Base-by-base conservation (phyloP, 2,888 invertebrate species). In the Empis stercorea region DNA sequence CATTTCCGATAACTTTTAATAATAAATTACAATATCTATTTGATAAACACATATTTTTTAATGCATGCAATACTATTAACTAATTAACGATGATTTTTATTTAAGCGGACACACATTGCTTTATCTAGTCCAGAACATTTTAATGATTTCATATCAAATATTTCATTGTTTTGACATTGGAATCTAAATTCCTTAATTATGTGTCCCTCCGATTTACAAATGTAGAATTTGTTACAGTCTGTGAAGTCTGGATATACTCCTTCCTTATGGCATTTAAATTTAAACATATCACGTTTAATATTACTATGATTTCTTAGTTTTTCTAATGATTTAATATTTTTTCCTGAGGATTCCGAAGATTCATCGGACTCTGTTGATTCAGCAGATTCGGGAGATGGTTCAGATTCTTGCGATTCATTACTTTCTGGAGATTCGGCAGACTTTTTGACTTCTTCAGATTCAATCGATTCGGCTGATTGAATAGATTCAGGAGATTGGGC, bases 151-250 rank as follows among this genome's bases (percentile, higher is more conserved):
- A 17, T n/a, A 14, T 51, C 47, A 42, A 49, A 57, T 7, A 52
- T 51, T 23, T 49, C 27, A 34, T 50, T 44, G 10, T 34, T 14
- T 4, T 46, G 23, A 32, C 57, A 57, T 20, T 51, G 47, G 9
- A 49, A 40, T n/a, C 53, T 49, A 36, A 40, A 15, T 41, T 48
- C 45, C 15, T 44, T 30, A 17, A 50, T 47, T 23, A 38, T 47
- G n/a, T 46, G 11, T 4, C 16, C 30, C 7, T 39, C 30, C 15
- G 49, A 47, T 48, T 36, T 37, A 20, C 57, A 57, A 3, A 47
- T 52, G 41, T 54, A 54, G 27, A 56, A 57, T 50, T 55, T 56
- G 3, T 46, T 39, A 38, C 53, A 55, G 36, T 55, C 55, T 15
- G 41, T 45, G 5, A 36, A 32, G 48, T 55, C 49, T 11, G 54